phyloP scores from a whole-genome alignment of 1,140 invertebrate genomes.

The Polyergus mexicanus region DNA sequence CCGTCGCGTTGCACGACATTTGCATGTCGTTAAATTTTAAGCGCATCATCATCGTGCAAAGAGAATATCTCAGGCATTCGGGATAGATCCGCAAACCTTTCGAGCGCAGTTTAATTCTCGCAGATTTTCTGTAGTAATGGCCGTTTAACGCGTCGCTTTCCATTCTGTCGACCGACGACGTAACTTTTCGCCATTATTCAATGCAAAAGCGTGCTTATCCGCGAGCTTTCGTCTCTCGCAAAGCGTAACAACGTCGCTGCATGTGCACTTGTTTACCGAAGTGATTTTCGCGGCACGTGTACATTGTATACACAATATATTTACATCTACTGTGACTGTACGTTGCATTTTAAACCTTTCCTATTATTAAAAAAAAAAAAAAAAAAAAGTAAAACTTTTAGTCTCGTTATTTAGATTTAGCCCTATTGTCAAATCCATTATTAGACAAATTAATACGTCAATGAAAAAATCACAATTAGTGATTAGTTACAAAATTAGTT shows the following conservation, averaged over 20 bases:
- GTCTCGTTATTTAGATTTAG: no score
- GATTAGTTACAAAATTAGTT: neutral
- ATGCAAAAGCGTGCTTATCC: constrained; percentile 17
- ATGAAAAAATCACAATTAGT: neutral
- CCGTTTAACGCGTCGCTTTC: constrained; percentile 28
- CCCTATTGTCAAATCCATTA: neutral
- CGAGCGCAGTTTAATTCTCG: constrained; percentile 35
- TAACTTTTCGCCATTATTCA: constrained; percentile 27
- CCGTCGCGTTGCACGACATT: no score
- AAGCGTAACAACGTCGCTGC: constrained; percentile 17
- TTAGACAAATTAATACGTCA: neutral
- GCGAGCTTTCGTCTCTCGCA: constrained; percentile 5
- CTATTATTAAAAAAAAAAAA: neutral
- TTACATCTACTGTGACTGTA: neutral
- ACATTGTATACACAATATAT: neutral
- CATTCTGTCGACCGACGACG: constrained; percentile 16
- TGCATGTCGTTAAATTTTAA: constrained; percentile 25
- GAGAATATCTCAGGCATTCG: neutral
- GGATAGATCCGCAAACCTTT: neutral
- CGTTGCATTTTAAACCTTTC: neutral
- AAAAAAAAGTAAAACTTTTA: no score
- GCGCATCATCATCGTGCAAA: neutral
- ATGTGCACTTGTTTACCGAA: constrained; percentile 19
- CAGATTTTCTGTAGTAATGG: constrained; percentile 16
- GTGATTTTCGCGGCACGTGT: neutral